Evolutionary conservation across 2,888 invertebrate genomes (phyloP).

Genomic region (Sthenelais limicola): DNA sequence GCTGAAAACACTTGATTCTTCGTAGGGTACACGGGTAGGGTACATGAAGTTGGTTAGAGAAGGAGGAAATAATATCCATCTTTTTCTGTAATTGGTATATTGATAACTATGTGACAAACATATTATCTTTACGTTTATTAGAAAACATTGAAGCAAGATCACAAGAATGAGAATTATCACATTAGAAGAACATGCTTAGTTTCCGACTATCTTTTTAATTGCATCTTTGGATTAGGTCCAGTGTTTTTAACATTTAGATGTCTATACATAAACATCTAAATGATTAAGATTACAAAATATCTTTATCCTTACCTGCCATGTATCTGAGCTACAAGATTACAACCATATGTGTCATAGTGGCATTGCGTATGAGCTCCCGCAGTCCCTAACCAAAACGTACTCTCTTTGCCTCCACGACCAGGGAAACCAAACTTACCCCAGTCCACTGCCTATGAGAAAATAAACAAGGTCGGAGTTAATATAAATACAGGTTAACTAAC

Average conservation of each 20-base stretch:
- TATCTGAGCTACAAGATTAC: slow-evolving; percentile 91
- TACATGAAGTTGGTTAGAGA: slow-evolving; percentile 78
- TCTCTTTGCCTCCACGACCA: slow-evolving; percentile 79
- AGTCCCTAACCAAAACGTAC: slow-evolving; percentile 85
- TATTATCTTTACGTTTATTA: too few relatives aligned
- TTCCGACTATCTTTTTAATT: too few relatives aligned
- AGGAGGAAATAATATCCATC: slow-evolving; percentile 93
- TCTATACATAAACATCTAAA: too few relatives aligned
- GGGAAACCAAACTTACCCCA: slow-evolving; percentile 78
- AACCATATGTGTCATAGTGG: slow-evolving; percentile 95
- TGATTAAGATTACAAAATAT: too few relatives aligned
- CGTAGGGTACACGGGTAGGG: slow-evolving; percentile 91
- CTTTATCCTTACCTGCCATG: slow-evolving; percentile 80
- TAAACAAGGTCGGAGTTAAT: too few relatives aligned
- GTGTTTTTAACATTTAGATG: too few relatives aligned
- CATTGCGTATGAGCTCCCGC: slow-evolving; percentile 92
- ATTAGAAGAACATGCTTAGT: too few relatives aligned
- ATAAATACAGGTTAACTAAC: too few relatives aligned
- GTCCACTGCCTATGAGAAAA: slow-evolving; percentile 58
- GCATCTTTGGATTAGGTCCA: too few relatives aligned
- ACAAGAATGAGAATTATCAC: too few relatives aligned
- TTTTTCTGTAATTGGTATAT: slow-evolving; percentile 84
- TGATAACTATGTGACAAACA: too few relatives aligned
- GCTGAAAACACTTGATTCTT: slow-evolving; percentile 95
- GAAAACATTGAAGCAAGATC: too few relatives aligned